Evolutionary conservation across 92 coral and sea anemone species (phyloP).

Genomic region (Bergia puertoricense): DNA sequence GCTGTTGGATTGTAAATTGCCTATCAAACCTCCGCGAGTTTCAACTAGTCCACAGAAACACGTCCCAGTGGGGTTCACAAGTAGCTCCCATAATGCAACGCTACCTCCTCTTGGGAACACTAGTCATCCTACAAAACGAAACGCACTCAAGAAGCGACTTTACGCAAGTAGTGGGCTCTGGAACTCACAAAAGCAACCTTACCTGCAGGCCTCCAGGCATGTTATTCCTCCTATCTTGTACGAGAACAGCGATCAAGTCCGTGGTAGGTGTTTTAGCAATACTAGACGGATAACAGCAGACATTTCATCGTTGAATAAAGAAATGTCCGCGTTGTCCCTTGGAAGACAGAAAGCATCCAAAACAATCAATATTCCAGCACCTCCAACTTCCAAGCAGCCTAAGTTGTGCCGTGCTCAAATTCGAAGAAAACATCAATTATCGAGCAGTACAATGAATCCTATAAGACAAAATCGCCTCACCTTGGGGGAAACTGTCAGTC

Average conservation of each 20-base stretch:
- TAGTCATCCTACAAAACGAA: not conserved
- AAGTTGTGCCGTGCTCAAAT: not conserved
- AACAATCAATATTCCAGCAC: not conserved
- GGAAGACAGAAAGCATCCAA: not conserved
- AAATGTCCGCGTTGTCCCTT: not conserved
- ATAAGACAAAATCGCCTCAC: no score
- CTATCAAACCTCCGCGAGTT: no score
- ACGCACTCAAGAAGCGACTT: not conserved
- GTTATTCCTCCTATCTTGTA: not conserved
- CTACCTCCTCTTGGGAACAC: not conserved
- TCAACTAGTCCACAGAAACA: not conserved
- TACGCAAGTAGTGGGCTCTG: no score
- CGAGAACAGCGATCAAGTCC: not conserved
- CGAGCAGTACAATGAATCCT: no score
- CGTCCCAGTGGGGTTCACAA: not conserved
- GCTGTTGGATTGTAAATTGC: no score
- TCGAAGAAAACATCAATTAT: not conserved
- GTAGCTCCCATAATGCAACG: not conserved
- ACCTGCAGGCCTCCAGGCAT: no score
- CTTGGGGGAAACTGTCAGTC: no score
- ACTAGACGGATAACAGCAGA: not conserved
- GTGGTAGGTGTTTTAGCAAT: not conserved
- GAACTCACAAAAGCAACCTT: no score
- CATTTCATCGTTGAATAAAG: not conserved
- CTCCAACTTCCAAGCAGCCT: not conserved